A percentile compares a stretch with the other conserved stretches of the same genome.
These are phyloP conservation scores for Heteromyza rotundicornis DNA, from an alignment of 2,888 invertebrate species.

Conservation along the genomic window DNA sequence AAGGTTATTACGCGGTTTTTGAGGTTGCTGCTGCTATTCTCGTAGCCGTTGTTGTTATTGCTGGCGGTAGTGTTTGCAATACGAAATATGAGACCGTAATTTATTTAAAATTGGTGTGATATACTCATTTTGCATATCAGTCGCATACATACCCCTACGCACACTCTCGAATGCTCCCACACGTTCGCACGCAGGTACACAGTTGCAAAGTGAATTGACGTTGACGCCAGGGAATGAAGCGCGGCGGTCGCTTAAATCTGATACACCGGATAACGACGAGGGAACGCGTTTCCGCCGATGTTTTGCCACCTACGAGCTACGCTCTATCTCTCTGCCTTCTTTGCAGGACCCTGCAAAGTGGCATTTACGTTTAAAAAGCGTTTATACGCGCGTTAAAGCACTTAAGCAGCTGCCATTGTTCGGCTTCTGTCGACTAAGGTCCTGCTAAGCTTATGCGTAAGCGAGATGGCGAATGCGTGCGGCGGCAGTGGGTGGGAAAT, in stretches of 20 bases:
- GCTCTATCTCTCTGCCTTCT: too few relatives aligned
- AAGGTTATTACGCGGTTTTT: too few relatives aligned
- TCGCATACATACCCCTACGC: too few relatives aligned
- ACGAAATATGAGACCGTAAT: too few relatives aligned
- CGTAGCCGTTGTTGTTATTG: too few relatives aligned
- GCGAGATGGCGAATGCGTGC: background rate
- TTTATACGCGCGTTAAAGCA: slow-evolving; percentile 9
- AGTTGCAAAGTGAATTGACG: background rate
- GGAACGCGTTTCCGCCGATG: background rate
- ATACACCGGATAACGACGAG: background rate
- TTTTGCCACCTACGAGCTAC: background rate
- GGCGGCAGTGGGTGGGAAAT: background rate
- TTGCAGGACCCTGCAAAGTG: too few relatives aligned
- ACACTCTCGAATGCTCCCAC: too few relatives aligned
- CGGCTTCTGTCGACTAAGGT: background rate
- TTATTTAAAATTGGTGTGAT: too few relatives aligned
- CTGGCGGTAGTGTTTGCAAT: too few relatives aligned
- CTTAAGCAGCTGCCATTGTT: slow-evolving; percentile 15
- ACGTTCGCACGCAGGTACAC: too few relatives aligned
- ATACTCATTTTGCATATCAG: too few relatives aligned
- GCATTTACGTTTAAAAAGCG: slow-evolving; percentile 12
- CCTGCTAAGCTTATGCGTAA: background rate
- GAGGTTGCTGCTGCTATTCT: too few relatives aligned
- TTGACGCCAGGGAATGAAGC: background rate
- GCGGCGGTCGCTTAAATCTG: background rate